These are phyloP conservation scores for Aphaenogaster rudis DNA, from an alignment of 1,140 invertebrate species.

Conservation along the genomic window DNA sequence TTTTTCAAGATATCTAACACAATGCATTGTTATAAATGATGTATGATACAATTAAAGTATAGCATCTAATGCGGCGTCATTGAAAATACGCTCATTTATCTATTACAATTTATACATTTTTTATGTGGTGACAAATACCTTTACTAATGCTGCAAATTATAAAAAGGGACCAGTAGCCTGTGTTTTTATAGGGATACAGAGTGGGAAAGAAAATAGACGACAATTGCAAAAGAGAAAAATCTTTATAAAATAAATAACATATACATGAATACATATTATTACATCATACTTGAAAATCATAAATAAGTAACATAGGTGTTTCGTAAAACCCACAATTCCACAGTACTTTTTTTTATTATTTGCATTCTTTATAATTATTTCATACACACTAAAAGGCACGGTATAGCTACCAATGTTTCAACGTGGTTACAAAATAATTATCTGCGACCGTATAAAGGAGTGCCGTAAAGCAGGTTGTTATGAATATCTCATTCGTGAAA, in stretches of 20 bases:
- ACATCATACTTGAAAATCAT: conserved; percentile 82
- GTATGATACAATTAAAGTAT: conserved; percentile 29
- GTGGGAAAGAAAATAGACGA: conserved; percentile 29
- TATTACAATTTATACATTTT: conserved; percentile 18
- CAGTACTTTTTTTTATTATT: conserved; percentile 81
- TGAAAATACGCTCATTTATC: not conserved
- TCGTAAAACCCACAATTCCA: conserved; percentile 83
- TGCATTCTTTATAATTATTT: conserved; percentile 83
- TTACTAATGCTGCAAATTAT: conserved; percentile 30
- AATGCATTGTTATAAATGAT: conserved; percentile 10
- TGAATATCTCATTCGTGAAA: conserved; percentile 71
- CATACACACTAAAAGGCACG: conserved; percentile 86
- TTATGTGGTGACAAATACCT: conserved; percentile 46
- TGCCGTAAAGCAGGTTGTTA: conserved; percentile 67
- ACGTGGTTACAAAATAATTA: conserved; percentile 84
- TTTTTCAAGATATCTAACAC: not conserved
- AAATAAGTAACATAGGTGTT: conserved; percentile 82
- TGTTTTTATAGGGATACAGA: not conserved
- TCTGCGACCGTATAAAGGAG: conserved; percentile 71
- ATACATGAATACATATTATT: conserved; percentile 82
- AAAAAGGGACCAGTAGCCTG: not conserved
- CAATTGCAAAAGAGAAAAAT: conserved; percentile 80
- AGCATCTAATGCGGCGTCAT: not conserved
- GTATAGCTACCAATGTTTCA: conserved; percentile 86
- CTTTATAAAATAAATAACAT: conserved; percentile 85